These are phyloP conservation scores for Ginglymostoma cirratum DNA, from an alignment of 2,113 vertebrate genomes.

Conservation along the genomic window DNA sequence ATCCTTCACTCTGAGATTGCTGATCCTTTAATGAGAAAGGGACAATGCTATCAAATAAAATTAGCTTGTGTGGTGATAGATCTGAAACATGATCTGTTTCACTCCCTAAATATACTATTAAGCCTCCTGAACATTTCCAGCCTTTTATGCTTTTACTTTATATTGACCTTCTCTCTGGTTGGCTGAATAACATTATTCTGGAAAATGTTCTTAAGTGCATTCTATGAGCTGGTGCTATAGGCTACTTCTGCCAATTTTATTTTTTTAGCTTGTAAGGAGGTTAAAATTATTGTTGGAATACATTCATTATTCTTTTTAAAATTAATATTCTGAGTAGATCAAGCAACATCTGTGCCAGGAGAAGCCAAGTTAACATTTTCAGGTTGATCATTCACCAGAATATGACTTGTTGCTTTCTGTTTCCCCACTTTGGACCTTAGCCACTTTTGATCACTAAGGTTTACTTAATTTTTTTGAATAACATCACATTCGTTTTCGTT, in stretches of 20 bases:
- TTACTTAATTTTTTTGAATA: background rate
- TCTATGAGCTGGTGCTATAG: background rate
- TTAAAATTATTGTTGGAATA: background rate
- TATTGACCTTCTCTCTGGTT: background rate
- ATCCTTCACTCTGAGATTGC: background rate
- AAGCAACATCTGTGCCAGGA: background rate
- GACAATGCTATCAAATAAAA: background rate
- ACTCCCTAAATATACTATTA: background rate
- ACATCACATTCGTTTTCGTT: background rate
- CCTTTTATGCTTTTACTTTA: background rate
- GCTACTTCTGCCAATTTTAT: background rate
- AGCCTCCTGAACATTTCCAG: background rate
- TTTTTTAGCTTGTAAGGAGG: background rate
- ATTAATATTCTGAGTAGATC: background rate
- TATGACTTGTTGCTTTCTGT: background rate
- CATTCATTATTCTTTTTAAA: background rate
- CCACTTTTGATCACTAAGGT: background rate
- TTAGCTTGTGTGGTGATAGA: background rate
- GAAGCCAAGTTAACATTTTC: background rate
- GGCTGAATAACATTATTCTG: background rate
- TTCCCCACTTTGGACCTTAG: background rate
- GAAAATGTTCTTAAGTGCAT: background rate
- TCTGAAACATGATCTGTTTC: background rate
- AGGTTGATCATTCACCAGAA: background rate
- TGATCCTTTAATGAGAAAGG: background rate